Conservation (phyloP, 2,888 invertebrate genomes). For the Andrena bicolor region DNA sequence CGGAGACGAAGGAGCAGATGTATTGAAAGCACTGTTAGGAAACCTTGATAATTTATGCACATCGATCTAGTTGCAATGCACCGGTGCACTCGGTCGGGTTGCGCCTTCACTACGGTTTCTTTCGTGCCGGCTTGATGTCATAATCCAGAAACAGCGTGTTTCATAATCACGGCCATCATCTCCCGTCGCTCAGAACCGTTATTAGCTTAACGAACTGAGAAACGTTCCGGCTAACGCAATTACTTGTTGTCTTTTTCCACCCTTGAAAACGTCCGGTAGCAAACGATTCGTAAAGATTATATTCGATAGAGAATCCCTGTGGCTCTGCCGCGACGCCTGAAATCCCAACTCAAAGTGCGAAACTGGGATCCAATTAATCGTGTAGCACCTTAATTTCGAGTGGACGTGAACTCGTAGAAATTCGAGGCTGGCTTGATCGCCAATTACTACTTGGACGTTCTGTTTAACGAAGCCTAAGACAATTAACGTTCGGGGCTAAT, state of each 20-base stretch:
- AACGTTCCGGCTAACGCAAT: conserved; percentile 44
- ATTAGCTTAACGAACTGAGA: conserved; percentile 59
- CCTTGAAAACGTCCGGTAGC: background rate
- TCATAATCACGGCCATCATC: conserved; percentile 46
- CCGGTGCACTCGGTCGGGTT: conserved; percentile 56
- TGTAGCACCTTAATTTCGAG: conserved; percentile 33
- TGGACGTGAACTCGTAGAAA: conserved; percentile 37
- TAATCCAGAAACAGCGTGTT: conserved; percentile 44
- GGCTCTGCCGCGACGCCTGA: background rate
- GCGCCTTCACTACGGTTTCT: conserved; percentile 48
- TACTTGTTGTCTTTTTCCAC: conserved; percentile 27
- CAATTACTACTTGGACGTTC: conserved; percentile 60
- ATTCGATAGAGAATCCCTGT: background rate
- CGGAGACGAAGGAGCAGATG: conserved; percentile 19
- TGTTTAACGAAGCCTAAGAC: conserved; percentile 56
- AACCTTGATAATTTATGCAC: conserved; percentile 51
- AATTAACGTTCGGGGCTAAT: conserved; percentile 52
- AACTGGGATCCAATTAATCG: conserved; percentile 44
- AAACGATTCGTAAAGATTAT: conserved; percentile 25
- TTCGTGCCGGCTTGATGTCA: conserved; percentile 44
- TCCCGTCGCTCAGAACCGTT: conserved; percentile 16
- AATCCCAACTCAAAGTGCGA: background rate
- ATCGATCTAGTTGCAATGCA: conserved; percentile 51
- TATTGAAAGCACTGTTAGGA: conserved; percentile 34
- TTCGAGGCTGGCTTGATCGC: conserved; percentile 48